phyloP scores from a whole-genome alignment of 2,113 vertebrate species.

The Marmota monax region DNA sequence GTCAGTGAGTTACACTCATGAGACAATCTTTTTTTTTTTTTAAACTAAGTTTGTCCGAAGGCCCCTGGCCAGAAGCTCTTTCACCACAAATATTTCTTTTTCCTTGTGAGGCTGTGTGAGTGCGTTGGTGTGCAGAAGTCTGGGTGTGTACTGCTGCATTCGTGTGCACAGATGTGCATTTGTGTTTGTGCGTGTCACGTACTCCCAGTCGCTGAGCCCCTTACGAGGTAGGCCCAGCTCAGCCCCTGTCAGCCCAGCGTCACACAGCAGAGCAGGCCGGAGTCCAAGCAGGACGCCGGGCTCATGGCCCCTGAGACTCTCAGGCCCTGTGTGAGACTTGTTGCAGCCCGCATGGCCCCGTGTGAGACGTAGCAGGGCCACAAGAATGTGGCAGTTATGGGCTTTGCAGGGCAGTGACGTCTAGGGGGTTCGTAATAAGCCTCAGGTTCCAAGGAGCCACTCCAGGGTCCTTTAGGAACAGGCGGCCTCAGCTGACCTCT shows the following conservation, averaged over 20 bases:
- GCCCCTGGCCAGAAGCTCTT: not conserved
- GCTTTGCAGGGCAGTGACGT: not conserved
- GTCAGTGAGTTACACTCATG: not conserved
- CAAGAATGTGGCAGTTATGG: not conserved
- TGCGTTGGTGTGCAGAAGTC: rapidly evolving
- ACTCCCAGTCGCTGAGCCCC: not conserved
- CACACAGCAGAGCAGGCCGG: not conserved
- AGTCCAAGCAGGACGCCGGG: not conserved
- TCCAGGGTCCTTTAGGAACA: not conserved
- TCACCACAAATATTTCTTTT: not conserved
- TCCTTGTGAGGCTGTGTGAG: not conserved
- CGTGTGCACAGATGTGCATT: not conserved
- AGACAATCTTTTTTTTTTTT: not conserved
- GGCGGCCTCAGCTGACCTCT: not conserved
- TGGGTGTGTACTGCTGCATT: not conserved
- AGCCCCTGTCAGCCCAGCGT: not conserved
- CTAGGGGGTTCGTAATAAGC: not conserved
- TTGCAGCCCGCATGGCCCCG: too few species aligned
- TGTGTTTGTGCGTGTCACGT: rapidly evolving
- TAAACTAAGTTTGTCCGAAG: not conserved
- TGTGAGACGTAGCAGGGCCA: rapidly evolving
- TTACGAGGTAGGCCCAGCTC: not conserved
- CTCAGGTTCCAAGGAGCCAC: not conserved
- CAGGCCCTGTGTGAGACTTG: too few species aligned
- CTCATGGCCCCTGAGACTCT: not conserved